A percentile compares a stretch with the other conserved stretches of the same genome.
Evolutionary conservation across 2,797 vertebrate genomes (phyloP).

Genomic region (Pterois miles): DNA sequence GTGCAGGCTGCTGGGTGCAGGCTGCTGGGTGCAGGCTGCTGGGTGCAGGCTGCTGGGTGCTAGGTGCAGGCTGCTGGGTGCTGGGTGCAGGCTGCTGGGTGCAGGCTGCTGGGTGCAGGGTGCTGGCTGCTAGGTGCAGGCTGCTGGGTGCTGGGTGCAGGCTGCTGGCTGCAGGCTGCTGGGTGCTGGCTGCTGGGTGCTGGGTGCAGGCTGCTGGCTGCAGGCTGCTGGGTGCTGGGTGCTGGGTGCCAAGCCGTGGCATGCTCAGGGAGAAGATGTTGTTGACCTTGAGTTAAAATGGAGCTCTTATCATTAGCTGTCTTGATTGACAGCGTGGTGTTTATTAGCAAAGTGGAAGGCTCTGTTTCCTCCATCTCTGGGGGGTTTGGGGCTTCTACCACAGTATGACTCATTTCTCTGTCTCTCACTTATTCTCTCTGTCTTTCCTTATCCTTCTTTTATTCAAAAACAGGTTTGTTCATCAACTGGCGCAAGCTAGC

Average conservation of each 20-base stretch:
- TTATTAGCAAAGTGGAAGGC: slow-evolving; percentile 56
- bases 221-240: too few relatives aligned
- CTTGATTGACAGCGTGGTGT: slow-evolving; percentile 75
- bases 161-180: too few relatives aligned
- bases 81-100: too few relatives aligned
- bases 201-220: too few relatives aligned
- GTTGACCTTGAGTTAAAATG: slow-evolving; percentile 76
- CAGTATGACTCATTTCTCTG: slow-evolving; percentile 35
- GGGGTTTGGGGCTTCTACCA: slow-evolving; percentile 39
- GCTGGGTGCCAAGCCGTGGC: slow-evolving; percentile 48
- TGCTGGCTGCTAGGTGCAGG: too few relatives aligned
- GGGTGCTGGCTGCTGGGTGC: too few relatives aligned
- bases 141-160: too few relatives aligned
- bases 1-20: too few relatives aligned
- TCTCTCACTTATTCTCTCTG: not conserved
- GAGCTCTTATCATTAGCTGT: slow-evolving; percentile 69
- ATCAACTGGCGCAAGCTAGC: not conserved
- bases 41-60: too few relatives aligned
- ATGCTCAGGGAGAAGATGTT: slow-evolving; percentile 63
- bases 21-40: too few relatives aligned
- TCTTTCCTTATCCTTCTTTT: not conserved
- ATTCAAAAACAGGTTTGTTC: slow-evolving; percentile 15
- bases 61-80: too few relatives aligned
- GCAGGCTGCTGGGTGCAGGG: too few relatives aligned
- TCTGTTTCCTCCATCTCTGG: slow-evolving; percentile 56